Conservation (phyloP, 1,140 invertebrate genomes). For the Drosophila mojavensis region DNA sequence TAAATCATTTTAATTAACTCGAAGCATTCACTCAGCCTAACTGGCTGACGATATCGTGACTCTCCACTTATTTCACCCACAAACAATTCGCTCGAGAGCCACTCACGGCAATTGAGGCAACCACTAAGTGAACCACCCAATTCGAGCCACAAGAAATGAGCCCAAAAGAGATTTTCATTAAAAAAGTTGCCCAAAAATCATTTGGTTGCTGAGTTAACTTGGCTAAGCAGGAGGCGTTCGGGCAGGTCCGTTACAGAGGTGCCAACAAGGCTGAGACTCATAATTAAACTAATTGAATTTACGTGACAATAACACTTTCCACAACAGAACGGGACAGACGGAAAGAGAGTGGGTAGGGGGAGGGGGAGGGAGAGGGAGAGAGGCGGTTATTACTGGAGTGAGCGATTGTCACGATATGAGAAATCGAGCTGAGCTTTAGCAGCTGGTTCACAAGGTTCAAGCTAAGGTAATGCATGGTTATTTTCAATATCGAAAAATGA, state of each 20-base stretch:
- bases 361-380: neutral
- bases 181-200: constrained; percentile 16
- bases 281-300: constrained; percentile 82
- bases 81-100: constrained; percentile 13
- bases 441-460: constrained; percentile 30
- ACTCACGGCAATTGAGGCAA: neutral
- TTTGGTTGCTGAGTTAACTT: neutral
- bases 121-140: constrained; percentile 23
- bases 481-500: constrained; percentile 83
- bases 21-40: constrained; percentile 4
- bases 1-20: constrained; percentile 35
- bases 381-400: constrained; percentile 5
- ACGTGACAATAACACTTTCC: constrained; percentile 81
- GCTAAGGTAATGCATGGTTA: constrained; percentile 72
- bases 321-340: constrained; percentile 15
- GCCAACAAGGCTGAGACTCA: constrained; percentile 76
- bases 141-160: constrained; percentile 9
- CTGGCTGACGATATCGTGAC: constrained; percentile 35
- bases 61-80: constrained; percentile 38
- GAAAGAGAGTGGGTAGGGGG: neutral
- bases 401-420: constrained; percentile 74
- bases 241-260: constrained; percentile 54
- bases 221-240: neutral
- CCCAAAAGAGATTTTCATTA: constrained; percentile 41
- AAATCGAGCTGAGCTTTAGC: neutral